Percentiles rank a stretch among this genome's conserved stretches.
These are phyloP conservation scores for Phalacrocorax aristotelis DNA, from an alignment of 2,113 vertebrate genomes.

Conservation along the genomic window DNA sequence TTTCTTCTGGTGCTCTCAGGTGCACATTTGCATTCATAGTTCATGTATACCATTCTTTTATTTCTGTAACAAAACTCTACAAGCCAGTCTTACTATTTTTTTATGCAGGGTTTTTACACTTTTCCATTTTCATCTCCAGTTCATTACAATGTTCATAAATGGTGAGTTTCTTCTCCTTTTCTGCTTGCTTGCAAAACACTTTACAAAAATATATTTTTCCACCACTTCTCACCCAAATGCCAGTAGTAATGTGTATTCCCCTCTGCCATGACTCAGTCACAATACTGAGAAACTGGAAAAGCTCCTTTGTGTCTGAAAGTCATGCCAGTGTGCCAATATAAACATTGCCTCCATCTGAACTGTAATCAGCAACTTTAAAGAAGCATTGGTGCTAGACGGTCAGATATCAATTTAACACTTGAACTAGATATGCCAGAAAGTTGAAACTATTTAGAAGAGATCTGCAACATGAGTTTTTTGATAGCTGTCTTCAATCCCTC, in stretches of 20 bases:
- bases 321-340: not conserved
- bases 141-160: not conserved
- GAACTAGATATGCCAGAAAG: conserved; percentile 44
- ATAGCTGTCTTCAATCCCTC: not conserved
- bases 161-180: not conserved
- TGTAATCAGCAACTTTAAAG: not conserved
- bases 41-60: not conserved
- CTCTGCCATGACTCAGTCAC: not conserved
- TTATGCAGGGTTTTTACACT: not conserved
- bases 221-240: not conserved
- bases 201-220: not conserved
- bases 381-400: conserved; percentile 20
- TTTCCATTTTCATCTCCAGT: not conserved
- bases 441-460: conserved; percentile 32
- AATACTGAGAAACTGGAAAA: not conserved
- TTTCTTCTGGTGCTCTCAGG: not conserved
- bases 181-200: not conserved
- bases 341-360: not conserved
- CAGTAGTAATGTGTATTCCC: not conserved
- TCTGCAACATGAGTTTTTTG: not conserved
- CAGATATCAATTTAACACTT: conserved; percentile 14
- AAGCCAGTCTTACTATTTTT: not conserved
- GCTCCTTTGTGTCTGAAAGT: not conserved
- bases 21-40: not conserved
- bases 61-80: not conserved